Evolutionary conservation across 1,140 invertebrate genomes (phyloP).

Genomic region (Hermatobates lingyangjiaoensis): DNA sequence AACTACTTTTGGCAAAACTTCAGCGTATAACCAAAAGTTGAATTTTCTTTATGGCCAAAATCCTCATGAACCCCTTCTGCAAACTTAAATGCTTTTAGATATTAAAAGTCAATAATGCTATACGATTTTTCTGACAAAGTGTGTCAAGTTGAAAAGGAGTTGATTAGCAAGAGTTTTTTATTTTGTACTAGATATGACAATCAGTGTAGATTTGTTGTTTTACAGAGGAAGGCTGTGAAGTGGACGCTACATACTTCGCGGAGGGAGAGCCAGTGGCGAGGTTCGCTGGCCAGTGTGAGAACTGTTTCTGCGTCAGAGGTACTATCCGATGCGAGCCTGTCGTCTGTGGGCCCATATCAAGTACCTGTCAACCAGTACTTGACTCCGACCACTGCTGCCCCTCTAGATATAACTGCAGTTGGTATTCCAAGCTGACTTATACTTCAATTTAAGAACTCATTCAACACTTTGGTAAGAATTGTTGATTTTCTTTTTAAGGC

Average conservation of each 20-base stretch:
- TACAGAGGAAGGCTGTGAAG: slow-evolving; percentile 35
- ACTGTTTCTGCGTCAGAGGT: slow-evolving; percentile 64
- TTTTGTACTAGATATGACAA: too few relatives aligned
- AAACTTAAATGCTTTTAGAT: too few relatives aligned
- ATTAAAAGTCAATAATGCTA: too few relatives aligned
- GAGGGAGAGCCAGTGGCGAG: slow-evolving; percentile 57
- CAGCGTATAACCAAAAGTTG: too few relatives aligned
- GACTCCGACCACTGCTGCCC: slow-evolving; percentile 63
- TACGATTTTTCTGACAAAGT: too few relatives aligned
- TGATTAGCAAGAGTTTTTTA: too few relatives aligned
- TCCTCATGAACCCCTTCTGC: too few relatives aligned
- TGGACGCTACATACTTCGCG: slow-evolving; percentile 35
- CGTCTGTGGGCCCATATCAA: slow-evolving; percentile 45
- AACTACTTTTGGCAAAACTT: too few relatives aligned
- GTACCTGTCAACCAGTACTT: slow-evolving; percentile 55
- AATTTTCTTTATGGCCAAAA: too few relatives aligned
- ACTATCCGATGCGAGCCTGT: slow-evolving; percentile 51
- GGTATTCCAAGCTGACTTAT: slow-evolving; percentile 21
- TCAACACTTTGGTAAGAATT: not conserved
- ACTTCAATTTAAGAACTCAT: not conserved
- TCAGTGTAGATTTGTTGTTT: not conserved
- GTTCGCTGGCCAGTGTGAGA: slow-evolving; percentile 40
- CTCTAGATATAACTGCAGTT: slow-evolving; percentile 59
- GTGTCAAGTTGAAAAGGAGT: too few relatives aligned
- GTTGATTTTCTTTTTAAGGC: too few relatives aligned